Conservation (phyloP, 2,888 invertebrate genomes). For the Mimas tiliae region DNA sequence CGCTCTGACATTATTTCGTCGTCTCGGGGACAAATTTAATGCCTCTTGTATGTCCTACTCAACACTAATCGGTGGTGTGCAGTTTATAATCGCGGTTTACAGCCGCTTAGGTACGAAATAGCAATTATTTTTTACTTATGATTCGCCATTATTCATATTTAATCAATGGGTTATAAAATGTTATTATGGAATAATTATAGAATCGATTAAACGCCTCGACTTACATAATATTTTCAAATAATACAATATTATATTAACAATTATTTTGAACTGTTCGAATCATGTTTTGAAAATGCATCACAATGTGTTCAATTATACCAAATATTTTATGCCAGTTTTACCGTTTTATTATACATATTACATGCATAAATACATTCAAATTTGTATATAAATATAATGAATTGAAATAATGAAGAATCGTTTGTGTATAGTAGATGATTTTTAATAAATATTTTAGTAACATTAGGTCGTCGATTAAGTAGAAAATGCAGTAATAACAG, state of each 20-base stretch:
- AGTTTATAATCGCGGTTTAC: too few species aligned
- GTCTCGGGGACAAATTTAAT: too few species aligned
- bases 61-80: too few species aligned
- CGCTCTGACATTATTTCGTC: too few species aligned
- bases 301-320: slow-evolving; percentile 81
- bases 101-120: too few species aligned
- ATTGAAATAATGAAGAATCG: slow-evolving; percentile 10
- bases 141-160: too few species aligned
- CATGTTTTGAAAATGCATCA: slow-evolving; percentile 55
- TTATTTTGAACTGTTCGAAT: neutral
- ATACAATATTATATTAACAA: neutral
- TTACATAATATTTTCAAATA: slow-evolving; percentile 5
- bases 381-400: slow-evolving; percentile 22
- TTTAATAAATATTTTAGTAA: slow-evolving; percentile 4
- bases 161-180: slow-evolving; percentile 13
- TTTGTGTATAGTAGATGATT: slow-evolving; percentile 22
- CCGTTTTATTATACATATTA: slow-evolving; percentile 43
- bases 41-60: too few species aligned
- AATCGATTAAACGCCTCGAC: neutral
- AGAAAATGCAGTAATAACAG: slow-evolving; percentile 23
- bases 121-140: too few species aligned
- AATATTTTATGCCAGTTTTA: slow-evolving; percentile 69
- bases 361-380: slow-evolving; percentile 2
- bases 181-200: neutral
- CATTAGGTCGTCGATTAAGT: slow-evolving; percentile 9